Conservation (phyloP, 1,140 invertebrate genomes). For the Capitella teleta region DNA sequence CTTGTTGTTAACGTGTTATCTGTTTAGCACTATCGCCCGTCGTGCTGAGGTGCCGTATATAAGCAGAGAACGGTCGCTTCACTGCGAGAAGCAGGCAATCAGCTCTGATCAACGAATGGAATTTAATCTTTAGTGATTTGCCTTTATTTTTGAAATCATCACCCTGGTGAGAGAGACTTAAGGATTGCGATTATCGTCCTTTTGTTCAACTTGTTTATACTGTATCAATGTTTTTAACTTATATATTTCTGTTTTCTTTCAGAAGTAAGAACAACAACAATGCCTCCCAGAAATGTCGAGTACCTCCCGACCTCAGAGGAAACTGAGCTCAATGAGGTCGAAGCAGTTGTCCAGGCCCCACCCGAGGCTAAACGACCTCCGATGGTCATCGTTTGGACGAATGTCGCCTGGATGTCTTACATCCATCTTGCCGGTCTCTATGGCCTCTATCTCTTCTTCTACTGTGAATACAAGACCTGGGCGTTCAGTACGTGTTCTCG, state of each 20-base stretch:
- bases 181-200: too few relatives aligned
- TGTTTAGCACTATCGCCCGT: too few relatives aligned
- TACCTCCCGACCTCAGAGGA: conserved; percentile 2
- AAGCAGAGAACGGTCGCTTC: too few relatives aligned
- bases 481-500: too few relatives aligned
- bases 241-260: background rate
- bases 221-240: background rate
- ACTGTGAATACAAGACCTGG: conserved; percentile 64
- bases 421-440: conserved; percentile 80
- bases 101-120: too few relatives aligned
- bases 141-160: too few relatives aligned
- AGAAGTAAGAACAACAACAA: background rate
- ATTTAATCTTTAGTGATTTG: too few relatives aligned
- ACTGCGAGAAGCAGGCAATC: too few relatives aligned
- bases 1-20: too few relatives aligned
- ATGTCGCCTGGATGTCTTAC: conserved; percentile 70
- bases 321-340: background rate
- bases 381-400: conserved; percentile 74
- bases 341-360: conserved; percentile 4
- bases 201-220: too few relatives aligned
- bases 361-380: background rate
- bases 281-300: conserved; percentile 11
- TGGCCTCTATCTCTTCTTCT: conserved; percentile 69
- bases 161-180: too few relatives aligned
- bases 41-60: too few relatives aligned